These are phyloP conservation scores for Brachyhypopomus gauderio DNA, from an alignment of 2,113 vertebrate genomes.

Conservation along the genomic window DNA sequence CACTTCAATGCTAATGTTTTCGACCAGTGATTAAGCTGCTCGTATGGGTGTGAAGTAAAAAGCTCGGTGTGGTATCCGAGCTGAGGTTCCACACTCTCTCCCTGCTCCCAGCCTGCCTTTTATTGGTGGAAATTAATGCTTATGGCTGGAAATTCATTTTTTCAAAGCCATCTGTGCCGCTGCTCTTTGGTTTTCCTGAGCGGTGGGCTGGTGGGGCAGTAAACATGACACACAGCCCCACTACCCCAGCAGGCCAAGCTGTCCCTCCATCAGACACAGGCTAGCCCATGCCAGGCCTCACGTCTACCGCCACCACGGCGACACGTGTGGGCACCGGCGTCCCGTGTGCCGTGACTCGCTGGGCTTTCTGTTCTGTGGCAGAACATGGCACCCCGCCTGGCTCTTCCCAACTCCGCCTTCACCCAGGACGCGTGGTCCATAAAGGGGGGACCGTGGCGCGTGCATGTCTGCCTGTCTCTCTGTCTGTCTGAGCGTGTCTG, in stretches of 20 bases:
- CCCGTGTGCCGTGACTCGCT: conserved; percentile 54
- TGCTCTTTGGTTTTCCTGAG: conserved; percentile 69
- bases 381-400: conserved; percentile 25
- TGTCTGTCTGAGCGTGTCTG: not conserved
- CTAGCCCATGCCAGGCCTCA: conserved; percentile 25
- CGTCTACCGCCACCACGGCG: conserved; percentile 40
- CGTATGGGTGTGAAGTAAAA: too few relatives aligned
- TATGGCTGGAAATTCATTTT: conserved; percentile 75
- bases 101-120: conserved; percentile 62
- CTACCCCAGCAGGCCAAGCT: conserved; percentile 42
- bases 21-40: too few relatives aligned
- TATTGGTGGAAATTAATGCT: conserved; percentile 71
- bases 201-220: conserved; percentile 43
- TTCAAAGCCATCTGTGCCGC: conserved; percentile 76
- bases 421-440: conserved; percentile 34
- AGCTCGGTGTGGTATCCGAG: too few relatives aligned
- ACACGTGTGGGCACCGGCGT: conserved; percentile 32
- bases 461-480: not conserved
- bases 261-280: conserved; percentile 49
- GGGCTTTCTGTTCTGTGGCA: conserved; percentile 52
- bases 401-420: conserved; percentile 41
- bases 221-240: conserved; percentile 43
- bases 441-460: conserved; percentile 22
- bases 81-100: conserved; percentile 14
- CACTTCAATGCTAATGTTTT: too few relatives aligned